Percentiles rank a stretch among this genome's conserved stretches.
Conservation (phyloP, 2,113 vertebrate genomes). For the Actenoides lindsayi region DNA sequence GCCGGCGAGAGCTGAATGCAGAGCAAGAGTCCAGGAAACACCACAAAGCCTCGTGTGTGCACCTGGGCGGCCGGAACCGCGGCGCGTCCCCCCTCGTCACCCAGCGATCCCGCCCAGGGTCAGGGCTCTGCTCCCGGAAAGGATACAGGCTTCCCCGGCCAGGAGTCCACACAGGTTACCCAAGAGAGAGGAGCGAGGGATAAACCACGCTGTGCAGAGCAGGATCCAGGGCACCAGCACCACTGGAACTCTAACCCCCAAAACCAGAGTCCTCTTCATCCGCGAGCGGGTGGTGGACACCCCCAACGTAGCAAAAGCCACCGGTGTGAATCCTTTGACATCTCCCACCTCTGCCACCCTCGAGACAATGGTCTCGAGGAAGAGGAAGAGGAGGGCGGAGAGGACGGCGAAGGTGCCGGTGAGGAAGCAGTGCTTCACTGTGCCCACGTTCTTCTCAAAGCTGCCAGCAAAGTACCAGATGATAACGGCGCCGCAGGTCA, state of each 20-base stretch:
- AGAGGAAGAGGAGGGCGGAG: slow-evolving; percentile 71
- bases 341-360: slow-evolving; percentile 53
- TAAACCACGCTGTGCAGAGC: slow-evolving; percentile 70
- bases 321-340: slow-evolving; percentile 75
- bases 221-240: slow-evolving; percentile 76
- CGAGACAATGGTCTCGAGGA: slow-evolving; percentile 35
- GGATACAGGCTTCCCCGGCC: slow-evolving; percentile 83
- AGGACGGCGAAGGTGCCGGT: slow-evolving; percentile 63
- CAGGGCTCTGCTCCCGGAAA: not conserved
- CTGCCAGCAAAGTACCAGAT: slow-evolving; percentile 79
- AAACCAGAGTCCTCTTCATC: slow-evolving; percentile 70
- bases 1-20: not conserved
- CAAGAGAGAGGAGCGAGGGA: slow-evolving; percentile 77
- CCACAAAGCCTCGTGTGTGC: not conserved
- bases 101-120: rapidly evolving
- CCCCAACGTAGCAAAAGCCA: slow-evolving; percentile 78
- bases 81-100: rapidly evolving
- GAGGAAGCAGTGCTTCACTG: slow-evolving; percentile 77
- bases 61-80: rapidly evolving
- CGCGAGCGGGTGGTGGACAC: slow-evolving; percentile 67
- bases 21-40: not conserved
- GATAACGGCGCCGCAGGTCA: slow-evolving; percentile 67
- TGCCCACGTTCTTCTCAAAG: slow-evolving; percentile 82
- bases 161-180: slow-evolving; percentile 78
- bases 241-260: slow-evolving; percentile 74